Evolutionary conservation across 2,113 vertebrate species (phyloP), one percentile per base, ranked within the genome.

Genomic region (Ploceus nigricollis): DNA sequence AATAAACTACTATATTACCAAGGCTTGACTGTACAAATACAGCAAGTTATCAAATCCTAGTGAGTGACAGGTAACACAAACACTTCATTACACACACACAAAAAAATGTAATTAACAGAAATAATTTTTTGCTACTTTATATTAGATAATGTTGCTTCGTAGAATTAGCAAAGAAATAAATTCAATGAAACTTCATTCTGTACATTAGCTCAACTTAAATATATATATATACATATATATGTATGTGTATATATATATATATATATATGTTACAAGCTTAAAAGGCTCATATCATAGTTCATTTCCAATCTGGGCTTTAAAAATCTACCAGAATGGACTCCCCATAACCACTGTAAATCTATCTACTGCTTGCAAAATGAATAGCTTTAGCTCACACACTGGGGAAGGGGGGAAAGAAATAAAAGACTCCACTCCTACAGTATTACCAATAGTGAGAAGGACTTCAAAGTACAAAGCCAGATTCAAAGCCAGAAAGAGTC

Each of bases 131-230:
- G 92, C 95, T 96, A 95, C 84, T 89, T 97, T 94, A 87, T 94
- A 94, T 97, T 95, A 95, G 91, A 79, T 96, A 98, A 97, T 60
- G 95, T 94, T 95, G 96, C 85, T 94, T 96, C 90, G 94, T 69
- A 96, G 97, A 98, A 97, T 97, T 96, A 95, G 95, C 53, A 93
- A 92, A 87, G 97, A 88, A 97, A 97, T 93, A 94, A 88, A 97
- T 78, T 96, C 68, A 96, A 97, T 90, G 97, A 88, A 91, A 92
- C 87, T 89, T 97, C 84, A 72, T 97, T 98, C 96, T 98, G 97
- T 97, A 98, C 97, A 98, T 97, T 94, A 98, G 89, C 92, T 97
- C 91, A 96, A 96, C 96, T 97, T 97, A 98, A 97, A 94, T 98
- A 97, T 95, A 69, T 90, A 69, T 90, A 90, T 83, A 79, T 87